Conservation (phyloP, 2,113 vertebrate species). For the Camelus dromedarius region DNA sequence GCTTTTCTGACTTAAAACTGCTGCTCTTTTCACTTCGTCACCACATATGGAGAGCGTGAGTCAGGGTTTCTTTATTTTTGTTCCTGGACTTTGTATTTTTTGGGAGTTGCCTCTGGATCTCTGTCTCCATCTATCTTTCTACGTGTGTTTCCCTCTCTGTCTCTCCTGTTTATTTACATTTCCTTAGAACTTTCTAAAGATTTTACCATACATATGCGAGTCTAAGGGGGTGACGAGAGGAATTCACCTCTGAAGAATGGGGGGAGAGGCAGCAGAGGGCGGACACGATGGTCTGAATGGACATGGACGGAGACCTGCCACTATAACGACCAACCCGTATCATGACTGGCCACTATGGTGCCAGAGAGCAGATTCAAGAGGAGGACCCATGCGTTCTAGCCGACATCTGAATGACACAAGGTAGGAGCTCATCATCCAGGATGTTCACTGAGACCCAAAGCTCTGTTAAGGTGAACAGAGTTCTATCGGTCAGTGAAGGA, state of each 20-base stretch:
- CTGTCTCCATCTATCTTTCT: not conserved
- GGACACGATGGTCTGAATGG: not conserved
- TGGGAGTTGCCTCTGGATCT: not conserved
- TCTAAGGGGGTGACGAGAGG: not conserved
- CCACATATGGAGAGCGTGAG: not conserved
- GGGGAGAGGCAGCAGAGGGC: rapidly evolving
- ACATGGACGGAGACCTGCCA: not conserved
- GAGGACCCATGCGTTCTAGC: rapidly evolving
- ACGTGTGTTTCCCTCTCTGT: not conserved
- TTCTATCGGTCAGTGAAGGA: not conserved
- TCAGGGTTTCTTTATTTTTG: not conserved
- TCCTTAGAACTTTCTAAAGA: not conserved
- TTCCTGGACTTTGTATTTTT: not conserved
- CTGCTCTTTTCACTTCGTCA: not conserved
- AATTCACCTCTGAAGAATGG: not conserved
- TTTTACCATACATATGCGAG: not conserved
- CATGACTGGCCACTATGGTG: too few relatives aligned
- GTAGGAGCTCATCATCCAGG: too few relatives aligned
- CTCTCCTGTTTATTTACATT: not conserved
- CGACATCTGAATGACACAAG: not conserved
- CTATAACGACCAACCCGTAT: rapidly evolving
- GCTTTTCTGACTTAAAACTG: not conserved
- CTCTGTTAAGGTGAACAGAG: not conserved
- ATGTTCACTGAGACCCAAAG: too few relatives aligned
- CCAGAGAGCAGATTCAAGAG: not conserved